phyloP scores from a whole-genome alignment of 2,113 vertebrate genomes.

The Eurystomus gularis region DNA sequence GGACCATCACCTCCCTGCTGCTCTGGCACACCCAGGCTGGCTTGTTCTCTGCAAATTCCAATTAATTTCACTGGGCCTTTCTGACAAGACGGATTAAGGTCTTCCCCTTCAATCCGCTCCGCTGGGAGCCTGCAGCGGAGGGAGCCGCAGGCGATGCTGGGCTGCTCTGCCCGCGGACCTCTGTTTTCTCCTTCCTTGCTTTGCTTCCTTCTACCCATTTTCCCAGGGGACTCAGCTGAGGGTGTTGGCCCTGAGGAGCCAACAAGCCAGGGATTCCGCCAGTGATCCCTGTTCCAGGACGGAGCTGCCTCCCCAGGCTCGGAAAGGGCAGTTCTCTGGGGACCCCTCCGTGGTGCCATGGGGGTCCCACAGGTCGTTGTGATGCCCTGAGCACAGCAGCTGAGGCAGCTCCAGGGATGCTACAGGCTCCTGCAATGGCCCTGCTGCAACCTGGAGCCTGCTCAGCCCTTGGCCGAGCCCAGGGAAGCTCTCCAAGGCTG shows the following conservation, averaged over 20 bases:
- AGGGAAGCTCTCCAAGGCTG: not conserved
- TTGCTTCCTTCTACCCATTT: not conserved
- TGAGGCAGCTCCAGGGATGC: not conserved
- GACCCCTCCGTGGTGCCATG: accelerated
- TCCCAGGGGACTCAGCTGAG: too few relatives aligned
- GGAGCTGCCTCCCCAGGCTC: not conserved
- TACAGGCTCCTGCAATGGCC: not conserved
- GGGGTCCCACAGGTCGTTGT: accelerated
- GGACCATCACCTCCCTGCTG: not conserved
- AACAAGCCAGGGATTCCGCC: accelerated
- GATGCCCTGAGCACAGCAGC: not conserved
- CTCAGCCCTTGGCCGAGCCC: not conserved
- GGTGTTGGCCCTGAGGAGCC: not conserved
- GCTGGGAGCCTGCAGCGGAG: not conserved
- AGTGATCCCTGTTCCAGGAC: accelerated
- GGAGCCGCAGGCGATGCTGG: not conserved
- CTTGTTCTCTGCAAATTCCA: not conserved
- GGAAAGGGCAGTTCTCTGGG: not conserved
- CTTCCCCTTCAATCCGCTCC: not conserved
- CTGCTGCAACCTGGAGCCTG: not conserved
- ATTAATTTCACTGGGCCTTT: not conserved
- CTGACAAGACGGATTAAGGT: not conserved
- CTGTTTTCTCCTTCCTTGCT: not conserved
- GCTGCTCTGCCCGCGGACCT: not conserved
- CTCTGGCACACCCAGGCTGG: accelerated